phyloP scores from a whole-genome alignment of 2,113 vertebrate species.

The Argyrosomus japonicus region DNA sequence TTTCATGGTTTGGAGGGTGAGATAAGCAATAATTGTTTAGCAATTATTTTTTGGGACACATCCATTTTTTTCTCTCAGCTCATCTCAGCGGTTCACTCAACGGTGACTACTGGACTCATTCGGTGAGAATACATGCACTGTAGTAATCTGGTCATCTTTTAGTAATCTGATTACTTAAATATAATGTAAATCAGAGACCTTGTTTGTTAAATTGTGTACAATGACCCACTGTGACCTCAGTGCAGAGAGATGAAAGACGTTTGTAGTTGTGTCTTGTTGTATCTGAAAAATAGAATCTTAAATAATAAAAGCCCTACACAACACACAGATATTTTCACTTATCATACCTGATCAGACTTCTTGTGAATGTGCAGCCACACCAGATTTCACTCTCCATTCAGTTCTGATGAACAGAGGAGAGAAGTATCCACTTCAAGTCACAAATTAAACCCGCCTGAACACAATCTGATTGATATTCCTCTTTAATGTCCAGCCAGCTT shows the following conservation, averaged over 20 bases:
- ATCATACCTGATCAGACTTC: no score
- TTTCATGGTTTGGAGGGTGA: slow-evolving; percentile 60
- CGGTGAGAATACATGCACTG: background rate
- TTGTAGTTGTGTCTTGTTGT: background rate
- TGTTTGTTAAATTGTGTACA: background rate
- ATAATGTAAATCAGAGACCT: background rate
- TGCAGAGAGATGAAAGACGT: background rate
- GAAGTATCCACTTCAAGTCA: background rate
- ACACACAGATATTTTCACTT: background rate
- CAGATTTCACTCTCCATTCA: background rate
- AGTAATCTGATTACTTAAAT: background rate
- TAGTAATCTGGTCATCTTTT: background rate
- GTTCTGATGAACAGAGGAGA: background rate
- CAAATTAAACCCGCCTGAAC: background rate
- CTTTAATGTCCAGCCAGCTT: background rate
- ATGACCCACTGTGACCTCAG: background rate
- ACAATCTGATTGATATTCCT: background rate
- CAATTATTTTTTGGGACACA: slow-evolving; percentile 30
- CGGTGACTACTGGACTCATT: background rate
- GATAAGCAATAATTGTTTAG: slow-evolving; percentile 46
- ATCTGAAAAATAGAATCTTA: background rate
- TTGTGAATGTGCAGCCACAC: background rate
- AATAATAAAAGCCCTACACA: background rate
- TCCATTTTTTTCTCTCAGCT: background rate
- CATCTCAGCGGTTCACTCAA: background rate